Base-by-base conservation (phyloP, 2,888 invertebrate genomes). In the Drosophila setosimentum region DNA sequence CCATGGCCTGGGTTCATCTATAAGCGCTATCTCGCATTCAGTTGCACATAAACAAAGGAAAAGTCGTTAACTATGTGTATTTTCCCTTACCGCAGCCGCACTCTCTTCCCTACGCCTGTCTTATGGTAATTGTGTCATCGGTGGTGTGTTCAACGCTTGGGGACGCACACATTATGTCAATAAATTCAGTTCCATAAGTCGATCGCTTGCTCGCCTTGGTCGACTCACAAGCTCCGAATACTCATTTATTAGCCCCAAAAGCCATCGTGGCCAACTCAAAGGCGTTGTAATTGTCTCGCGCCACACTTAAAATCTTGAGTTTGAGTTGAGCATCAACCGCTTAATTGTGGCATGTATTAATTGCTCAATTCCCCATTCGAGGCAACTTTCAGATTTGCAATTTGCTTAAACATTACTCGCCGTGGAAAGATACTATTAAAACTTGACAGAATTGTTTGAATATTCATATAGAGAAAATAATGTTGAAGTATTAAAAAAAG, bases 131-230 rank as follows among this genome's bases (percentile, higher is more conserved):
- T 82, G 82, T 82, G 78, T 81, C 84, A 81, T 80, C 76, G 76
- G 80, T 67, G 78, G 80, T 48, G 53, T 76, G 78, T 68, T 72
- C 73, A 72, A 80, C 63, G 71, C 73, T 68, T 69, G 65, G 73
- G 73, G 67, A 71, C 76, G 69, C 73, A 68, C 83, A 80, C 69
- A 74, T 80, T 70, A 83, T 78, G 82, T 73, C 82, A 81, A 84
- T 82, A 82, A 82, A 82, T 82, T 82, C 60, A 57, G 70, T 59
- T 55, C 71, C 79, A 79, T 84, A 84, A 84, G 82, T 82, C 84
- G 84, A 84, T 84, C 84, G 71, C 76, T 68, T 83, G 84, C 69
- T 68, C 42, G 70, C 59, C 45, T 24, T 45, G 45, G 45, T 24
- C 69, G 73, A 73, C 78, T 77, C 73, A 21, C 69, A 73, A 66